Evolutionary conservation across 2,797 vertebrate genomes (phyloP), one percentile per base, ranked within the genome.

Genomic region (Melanotaenia trifasciata): DNA sequence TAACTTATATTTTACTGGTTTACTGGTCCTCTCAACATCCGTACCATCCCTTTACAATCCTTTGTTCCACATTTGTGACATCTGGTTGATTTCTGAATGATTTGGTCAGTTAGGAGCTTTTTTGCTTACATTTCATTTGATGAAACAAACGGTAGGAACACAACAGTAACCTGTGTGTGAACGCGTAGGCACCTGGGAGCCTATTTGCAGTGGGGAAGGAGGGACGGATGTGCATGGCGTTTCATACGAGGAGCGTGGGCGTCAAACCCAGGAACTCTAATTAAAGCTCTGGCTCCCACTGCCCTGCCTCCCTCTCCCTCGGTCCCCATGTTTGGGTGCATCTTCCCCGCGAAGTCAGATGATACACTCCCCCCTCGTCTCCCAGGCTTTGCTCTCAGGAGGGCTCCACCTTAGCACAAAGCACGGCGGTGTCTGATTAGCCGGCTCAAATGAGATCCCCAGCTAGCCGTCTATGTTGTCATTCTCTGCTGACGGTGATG

Each of bases 261-360:
- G 88, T 91, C 67, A 66, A 78, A 83, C 90, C 87, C 84, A 76
- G 89, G 88, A 80, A 83, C 80, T 79, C 89, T 93, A 94, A 92
- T 93, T 91, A 91, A 88, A 90, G 86, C 84, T 78, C 68, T 18
- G 72, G 84, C 84, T 88, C 82, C 86, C 76, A 56, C 81, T 75
- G 89, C 83, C 76, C 54, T 14, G 80, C 83, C 61, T 71, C 76
- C 66, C 43, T 81, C 76, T 92, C 91, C 89, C 84, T 73, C 70
- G 63, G 84, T 83, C 83, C 84, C 83, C 70, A 20, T 93, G 89
- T 93, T 92, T 94, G 92, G 91, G 88, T 91, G 92, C 88, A 70
- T 90, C 81, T 78, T 88, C 72, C 70, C 76, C 76, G 77, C 85
- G 75, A 82, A 84, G 85, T 84, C 81, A 84, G 82, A 86, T 70